A percentile compares a stretch with the other conserved stretches of the same genome.
phyloP scores from a whole-genome alignment of 2,113 vertebrate species.

The Colius striatus region DNA sequence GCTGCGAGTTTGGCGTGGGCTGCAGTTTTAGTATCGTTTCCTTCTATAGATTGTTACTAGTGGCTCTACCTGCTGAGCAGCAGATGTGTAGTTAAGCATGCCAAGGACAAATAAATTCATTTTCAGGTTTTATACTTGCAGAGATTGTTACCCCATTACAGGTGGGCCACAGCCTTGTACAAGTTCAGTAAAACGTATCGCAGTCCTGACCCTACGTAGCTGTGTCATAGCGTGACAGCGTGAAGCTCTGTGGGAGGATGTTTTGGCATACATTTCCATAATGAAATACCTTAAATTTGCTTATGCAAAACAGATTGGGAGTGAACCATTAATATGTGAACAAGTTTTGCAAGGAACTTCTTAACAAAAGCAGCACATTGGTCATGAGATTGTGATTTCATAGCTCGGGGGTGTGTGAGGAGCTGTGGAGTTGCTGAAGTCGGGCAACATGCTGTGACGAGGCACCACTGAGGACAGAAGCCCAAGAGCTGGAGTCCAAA shows the following conservation, averaged over 20 bases:
- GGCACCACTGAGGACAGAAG: neutral
- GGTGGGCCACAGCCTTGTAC: neutral
- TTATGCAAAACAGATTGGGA: neutral
- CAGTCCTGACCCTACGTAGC: accelerated
- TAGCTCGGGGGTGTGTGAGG: neutral
- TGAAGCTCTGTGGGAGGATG: neutral
- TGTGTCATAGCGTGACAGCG: neutral
- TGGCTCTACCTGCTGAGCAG: neutral
- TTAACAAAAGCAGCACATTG: neutral
- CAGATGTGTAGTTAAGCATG: neutral
- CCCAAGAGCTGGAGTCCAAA: neutral
- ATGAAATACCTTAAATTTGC: conserved; percentile 3
- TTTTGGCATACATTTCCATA: conserved; percentile 14
- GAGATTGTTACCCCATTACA: neutral
- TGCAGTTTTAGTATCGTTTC: neutral
- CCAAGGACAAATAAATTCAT: neutral
- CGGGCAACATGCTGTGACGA: neutral
- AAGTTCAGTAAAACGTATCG: neutral
- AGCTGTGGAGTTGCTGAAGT: neutral
- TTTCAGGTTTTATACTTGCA: neutral
- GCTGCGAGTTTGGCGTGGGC: neutral
- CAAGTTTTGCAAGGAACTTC: neutral
- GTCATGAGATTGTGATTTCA: neutral
- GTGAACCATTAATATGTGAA: neutral
- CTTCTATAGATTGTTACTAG: neutral